These are phyloP conservation scores for Pteria penguin DNA, from an alignment of 2,888 invertebrate genomes.

Conservation along the genomic window DNA sequence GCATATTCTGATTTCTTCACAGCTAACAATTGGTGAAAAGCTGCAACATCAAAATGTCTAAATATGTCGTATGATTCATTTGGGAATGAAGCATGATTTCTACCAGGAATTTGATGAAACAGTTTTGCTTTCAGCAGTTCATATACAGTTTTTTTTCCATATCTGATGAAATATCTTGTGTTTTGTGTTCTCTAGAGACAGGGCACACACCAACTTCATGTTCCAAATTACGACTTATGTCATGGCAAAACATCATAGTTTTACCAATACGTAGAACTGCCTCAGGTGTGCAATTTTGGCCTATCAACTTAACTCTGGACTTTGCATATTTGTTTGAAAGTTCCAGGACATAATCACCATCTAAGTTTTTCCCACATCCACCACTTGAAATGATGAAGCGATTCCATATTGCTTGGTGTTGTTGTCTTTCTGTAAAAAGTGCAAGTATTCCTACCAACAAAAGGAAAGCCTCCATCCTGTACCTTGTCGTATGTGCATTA, in stretches of 20 bases:
- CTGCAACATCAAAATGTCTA: slow-evolving; percentile 7
- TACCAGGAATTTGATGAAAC: slow-evolving; percentile 17
- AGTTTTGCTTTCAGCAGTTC: slow-evolving; percentile 18
- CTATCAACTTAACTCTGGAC: slow-evolving; percentile 18
- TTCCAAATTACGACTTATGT: slow-evolving; percentile 25
- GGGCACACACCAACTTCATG: background rate
- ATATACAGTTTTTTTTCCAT: background rate
- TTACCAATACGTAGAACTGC: slow-evolving; percentile 26
- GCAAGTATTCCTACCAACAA: slow-evolving; percentile 18
- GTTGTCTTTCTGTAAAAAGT: slow-evolving; percentile 9
- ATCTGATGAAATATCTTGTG: background rate
- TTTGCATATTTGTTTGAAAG: slow-evolving; percentile 31
- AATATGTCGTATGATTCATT: slow-evolving; percentile 15
- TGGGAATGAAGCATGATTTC: slow-evolving; percentile 10
- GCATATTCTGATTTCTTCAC: slow-evolving; percentile 9
- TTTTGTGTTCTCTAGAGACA: background rate
- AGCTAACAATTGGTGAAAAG: slow-evolving; percentile 14
- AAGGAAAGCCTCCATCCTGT: slow-evolving; percentile 27
- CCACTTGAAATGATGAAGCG: slow-evolving; percentile 26
- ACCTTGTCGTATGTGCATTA: slow-evolving; percentile 19
- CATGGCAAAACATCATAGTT: slow-evolving; percentile 32
- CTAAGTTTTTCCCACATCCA: slow-evolving; percentile 24
- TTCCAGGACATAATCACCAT: slow-evolving; percentile 39
- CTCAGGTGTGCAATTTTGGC: slow-evolving; percentile 24
- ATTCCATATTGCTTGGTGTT: slow-evolving; percentile 23